Base-by-base conservation (phyloP, 2,888 invertebrate species). In the Thera obeliscata region DNA sequence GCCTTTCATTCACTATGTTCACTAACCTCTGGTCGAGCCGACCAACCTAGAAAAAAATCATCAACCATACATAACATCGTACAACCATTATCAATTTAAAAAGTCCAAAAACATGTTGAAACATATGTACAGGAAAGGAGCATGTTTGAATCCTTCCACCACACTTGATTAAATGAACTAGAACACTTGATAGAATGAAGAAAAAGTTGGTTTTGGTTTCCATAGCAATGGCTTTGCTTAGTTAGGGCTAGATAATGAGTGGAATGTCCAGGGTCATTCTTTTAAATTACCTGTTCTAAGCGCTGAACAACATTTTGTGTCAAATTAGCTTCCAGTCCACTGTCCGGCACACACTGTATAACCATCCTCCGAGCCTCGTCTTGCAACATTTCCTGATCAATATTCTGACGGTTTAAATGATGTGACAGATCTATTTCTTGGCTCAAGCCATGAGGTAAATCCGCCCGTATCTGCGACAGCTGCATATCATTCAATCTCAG, bases 371-470 rank as follows among this genome's bases (percentile, higher is more conserved):
- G 69, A 46, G 84, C 77, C 0, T 75, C 61, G 0, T 83, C 81
- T 0, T 83, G 83, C 6, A 87, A 59, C 0, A 86, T 78, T 0
- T 85, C 83, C 12, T 83, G 82, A 0, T 87, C 87, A 1, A 88
- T 76, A 67, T 80, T 83, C 6, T 79, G 79, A 5, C 89, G 77
- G 57, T 77, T 87, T 7, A 90, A 74, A 72, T 89, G 87, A 68
- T 87, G 86, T 0, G 87, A 83, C 12, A 89, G 52, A 73, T 88
- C 85, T 2, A 88, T 74, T 46, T 87, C 89, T 46, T 88, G 87
- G 8, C 76, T 81, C 46, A 89, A 76, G 62, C 87, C 85, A 2
- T 87, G 84, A 0, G 83, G 79, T 7, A 88, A 58, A 50, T 86
- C 82, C 0, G 63, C 63, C 43, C 85, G 73, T 35, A 89, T 70